A percentile compares a stretch with the other conserved stretches of the same genome.
These are phyloP conservation scores for Drosophila mulleri DNA, from an alignment of 2,888 invertebrate species.

Conservation along the genomic window DNA sequence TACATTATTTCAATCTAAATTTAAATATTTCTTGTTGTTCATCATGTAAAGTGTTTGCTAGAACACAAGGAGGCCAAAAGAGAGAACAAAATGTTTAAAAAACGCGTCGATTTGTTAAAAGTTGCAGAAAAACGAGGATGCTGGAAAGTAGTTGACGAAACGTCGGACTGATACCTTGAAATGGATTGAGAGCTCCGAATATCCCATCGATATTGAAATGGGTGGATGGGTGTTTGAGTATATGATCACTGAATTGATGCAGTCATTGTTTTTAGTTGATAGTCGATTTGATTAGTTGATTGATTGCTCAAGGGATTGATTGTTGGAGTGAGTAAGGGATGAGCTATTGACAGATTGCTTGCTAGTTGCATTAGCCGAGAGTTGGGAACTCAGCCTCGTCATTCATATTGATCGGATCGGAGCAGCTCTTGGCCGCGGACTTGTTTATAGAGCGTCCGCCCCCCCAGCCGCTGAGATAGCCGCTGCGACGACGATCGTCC, in stretches of 20 bases:
- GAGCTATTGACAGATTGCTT: not conserved
- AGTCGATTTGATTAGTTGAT: not conserved
- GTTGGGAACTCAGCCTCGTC: conserved; percentile 46
- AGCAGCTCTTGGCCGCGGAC: not conserved
- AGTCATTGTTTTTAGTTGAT: not conserved
- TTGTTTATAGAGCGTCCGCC: conserved; percentile 1
- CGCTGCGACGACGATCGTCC: conserved; percentile 26
- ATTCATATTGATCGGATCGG: conserved; percentile 30
- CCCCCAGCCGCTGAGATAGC: conserved; percentile 1
- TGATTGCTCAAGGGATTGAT: not conserved
- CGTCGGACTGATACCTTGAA: not conserved
- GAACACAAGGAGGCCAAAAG: not conserved
- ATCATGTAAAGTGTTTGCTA: not conserved
- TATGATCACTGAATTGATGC: not conserved
- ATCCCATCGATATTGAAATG: not conserved
- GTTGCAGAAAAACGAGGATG: not conserved
- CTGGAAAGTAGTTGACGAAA: too few species aligned
- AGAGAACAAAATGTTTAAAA: not conserved
- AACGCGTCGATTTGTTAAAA: not conserved
- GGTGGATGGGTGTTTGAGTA: not conserved
- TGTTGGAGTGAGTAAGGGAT: not conserved
- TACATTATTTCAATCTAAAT: not conserved
- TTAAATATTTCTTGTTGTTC: not conserved
- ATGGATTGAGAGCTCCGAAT: too few species aligned
- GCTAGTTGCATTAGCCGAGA: conserved; percentile 9